Percentiles rank a stretch among this genome's conserved stretches.
Conservation (phyloP, 2,113 vertebrate genomes). For the Mastomys coucha region DNA sequence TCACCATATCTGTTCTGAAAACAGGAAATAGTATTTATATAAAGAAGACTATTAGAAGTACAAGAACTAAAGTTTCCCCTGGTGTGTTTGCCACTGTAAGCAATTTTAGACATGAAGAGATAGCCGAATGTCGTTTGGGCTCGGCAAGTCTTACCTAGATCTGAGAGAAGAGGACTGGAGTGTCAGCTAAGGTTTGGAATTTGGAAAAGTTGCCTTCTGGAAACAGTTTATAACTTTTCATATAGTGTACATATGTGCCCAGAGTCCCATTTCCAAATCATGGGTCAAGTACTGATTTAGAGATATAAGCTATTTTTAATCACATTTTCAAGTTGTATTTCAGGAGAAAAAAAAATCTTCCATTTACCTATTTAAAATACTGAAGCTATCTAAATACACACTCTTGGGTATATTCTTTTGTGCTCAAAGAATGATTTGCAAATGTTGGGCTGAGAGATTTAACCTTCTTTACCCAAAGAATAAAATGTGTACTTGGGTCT, state of each 20-base stretch:
- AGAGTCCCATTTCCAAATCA: neutral
- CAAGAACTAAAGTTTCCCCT: slow-evolving; percentile 45
- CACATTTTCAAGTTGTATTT: slow-evolving; percentile 56
- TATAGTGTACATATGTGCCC: neutral
- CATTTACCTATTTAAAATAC: slow-evolving; percentile 17
- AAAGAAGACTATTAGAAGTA: slow-evolving; percentile 11
- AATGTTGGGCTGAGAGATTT: slow-evolving; percentile 39
- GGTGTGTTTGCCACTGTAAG: neutral
- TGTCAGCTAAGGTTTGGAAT: neutral
- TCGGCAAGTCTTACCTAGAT: neutral
- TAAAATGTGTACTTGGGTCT: slow-evolving; percentile 40
- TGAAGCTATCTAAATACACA: neutral
- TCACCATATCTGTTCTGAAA: slow-evolving; percentile 43
- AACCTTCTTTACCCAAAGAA: slow-evolving; percentile 63
- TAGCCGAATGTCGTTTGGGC: neutral
- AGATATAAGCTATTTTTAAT: neutral
- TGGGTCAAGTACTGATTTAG: slow-evolving; percentile 30
- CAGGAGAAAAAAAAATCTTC: slow-evolving; percentile 35
- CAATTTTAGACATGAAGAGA: slow-evolving; percentile 20
- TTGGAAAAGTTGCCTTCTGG: slow-evolving; percentile 47
- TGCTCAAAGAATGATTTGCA: slow-evolving; percentile 55
- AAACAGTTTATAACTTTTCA: slow-evolving; percentile 6
- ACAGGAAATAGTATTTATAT: slow-evolving; percentile 12
- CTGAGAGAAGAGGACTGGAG: neutral
- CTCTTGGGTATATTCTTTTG: slow-evolving; percentile 28